Evolutionary conservation across 2,113 vertebrate genomes (phyloP).

Genomic region (Sebastes schlegelii): DNA sequence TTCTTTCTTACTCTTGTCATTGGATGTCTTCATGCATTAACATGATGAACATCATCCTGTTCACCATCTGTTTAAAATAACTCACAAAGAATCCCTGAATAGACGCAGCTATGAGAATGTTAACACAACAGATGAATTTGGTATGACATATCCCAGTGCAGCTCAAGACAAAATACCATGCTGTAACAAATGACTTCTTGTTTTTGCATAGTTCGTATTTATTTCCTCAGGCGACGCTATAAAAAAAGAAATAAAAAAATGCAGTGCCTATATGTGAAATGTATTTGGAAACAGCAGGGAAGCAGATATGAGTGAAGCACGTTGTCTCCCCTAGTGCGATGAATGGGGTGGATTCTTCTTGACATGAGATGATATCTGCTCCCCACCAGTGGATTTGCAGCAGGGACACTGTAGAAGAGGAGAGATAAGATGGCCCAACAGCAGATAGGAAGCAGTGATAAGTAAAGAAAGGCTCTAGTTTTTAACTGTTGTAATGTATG

Average conservation of each 20-base stretch:
- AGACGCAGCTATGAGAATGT: slow-evolving; percentile 15
- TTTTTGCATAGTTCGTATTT: not conserved
- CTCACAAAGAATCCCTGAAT: slow-evolving; percentile 36
- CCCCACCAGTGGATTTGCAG: slow-evolving; percentile 60
- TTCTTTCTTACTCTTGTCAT: slow-evolving; percentile 3
- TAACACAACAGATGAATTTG: slow-evolving; percentile 13
- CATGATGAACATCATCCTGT: slow-evolving; percentile 33
- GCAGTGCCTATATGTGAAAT: slow-evolving; percentile 28
- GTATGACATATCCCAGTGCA: not conserved
- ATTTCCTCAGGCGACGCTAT: slow-evolving; percentile 16
- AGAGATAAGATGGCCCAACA: slow-evolving; percentile 52
- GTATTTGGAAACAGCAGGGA: slow-evolving; percentile 22
- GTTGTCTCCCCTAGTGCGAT: slow-evolving; percentile 58
- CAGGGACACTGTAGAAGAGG: slow-evolving; percentile 41
- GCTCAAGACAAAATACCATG: slow-evolving; percentile 8
- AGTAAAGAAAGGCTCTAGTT: slow-evolving; percentile 34
- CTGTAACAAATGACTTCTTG: not conserved
- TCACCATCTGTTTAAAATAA: slow-evolving; percentile 58
- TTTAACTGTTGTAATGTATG: slow-evolving; percentile 29
- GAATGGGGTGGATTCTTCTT: slow-evolving; percentile 64
- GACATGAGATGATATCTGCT: slow-evolving; percentile 65
- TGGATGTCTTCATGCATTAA: slow-evolving; percentile 44
- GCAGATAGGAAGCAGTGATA: slow-evolving; percentile 50
- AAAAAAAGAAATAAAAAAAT: slow-evolving; percentile 18
- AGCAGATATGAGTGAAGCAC: slow-evolving; percentile 48